Base-by-base conservation (phyloP, 2,797 vertebrate species). In the Austrolebias charrua region DNA sequence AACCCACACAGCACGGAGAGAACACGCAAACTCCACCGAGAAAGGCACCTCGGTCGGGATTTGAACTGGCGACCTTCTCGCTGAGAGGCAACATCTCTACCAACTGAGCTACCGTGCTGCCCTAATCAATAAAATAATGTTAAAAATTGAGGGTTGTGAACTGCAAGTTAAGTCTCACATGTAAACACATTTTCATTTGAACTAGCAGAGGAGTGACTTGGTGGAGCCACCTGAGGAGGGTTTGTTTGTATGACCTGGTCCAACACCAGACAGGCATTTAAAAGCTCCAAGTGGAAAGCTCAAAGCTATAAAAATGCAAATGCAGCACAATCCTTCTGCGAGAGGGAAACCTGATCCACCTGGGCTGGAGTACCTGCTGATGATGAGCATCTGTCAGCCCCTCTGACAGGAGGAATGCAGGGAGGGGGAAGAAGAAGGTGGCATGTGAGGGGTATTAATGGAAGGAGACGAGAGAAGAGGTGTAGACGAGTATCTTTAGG, bases 321-420 rank as follows among this genome's bases (percentile, higher is more conserved):
- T 49, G 63, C 79, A 86, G 89, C 87, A 84, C 66, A 88, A 82
- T 79, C 77, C 72, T 66, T 49, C 67, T 66, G 76, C 66, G 81
- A 84, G 76, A 52, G 76, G 55, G 88, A 83, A 91, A 91, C 83
- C 76, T 73, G 85, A 91, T 87, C 85, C 87, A 89, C 80, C 86
- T 71, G 79, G 78, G 79, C 72, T 76, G 69, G 80, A 88, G 85
- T 84, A 89, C 84, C 83, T 86, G 87, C 87, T 77, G 88, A 85
- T 90, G 90, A 90, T 66, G 86, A 89, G 86, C 74, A 84, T 83
- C 87, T 87, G 89, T 91, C 88, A 89, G 84, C 82, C 77, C 71
- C 10, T 11, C 45, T 74, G 81, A 84, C 71, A 14, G 73, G 75
- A 87, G 78, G 83, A 88, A 90, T 87, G 82, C 66, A 54, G 58